A percentile compares a stretch with the other conserved stretches of the same genome.
phyloP scores from a whole-genome alignment of 2,797 vertebrate genomes.

The Sphenopsis melanotis region DNA sequence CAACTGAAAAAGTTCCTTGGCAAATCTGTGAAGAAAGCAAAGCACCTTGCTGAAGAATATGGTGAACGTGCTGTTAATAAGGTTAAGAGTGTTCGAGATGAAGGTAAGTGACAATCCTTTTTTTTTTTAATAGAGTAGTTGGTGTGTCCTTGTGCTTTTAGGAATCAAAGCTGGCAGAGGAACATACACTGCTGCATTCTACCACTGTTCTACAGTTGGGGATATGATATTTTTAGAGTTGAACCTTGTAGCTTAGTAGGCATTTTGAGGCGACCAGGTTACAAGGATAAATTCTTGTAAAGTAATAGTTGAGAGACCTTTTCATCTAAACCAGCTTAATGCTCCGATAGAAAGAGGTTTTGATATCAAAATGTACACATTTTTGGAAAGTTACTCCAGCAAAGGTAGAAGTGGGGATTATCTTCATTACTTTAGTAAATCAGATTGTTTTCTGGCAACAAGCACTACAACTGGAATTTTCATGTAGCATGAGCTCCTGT shows the following conservation, averaged over 20 bases:
- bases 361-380: background rate
- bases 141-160: background rate
- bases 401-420: background rate
- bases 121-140: background rate
- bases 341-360: background rate
- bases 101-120: slow-evolving; percentile 76
- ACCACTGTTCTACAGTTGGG: background rate
- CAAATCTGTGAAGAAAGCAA: slow-evolving; percentile 95
- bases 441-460: background rate
- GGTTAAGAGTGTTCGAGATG: slow-evolving; percentile 97
- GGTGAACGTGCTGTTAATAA: slow-evolving; percentile 97
- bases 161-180: background rate
- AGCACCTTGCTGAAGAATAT: slow-evolving; percentile 95
- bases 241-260: background rate
- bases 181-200: background rate
- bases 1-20: slow-evolving; percentile 96
- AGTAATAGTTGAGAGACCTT: background rate
- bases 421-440: background rate
- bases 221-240: background rate
- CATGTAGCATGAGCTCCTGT: background rate
- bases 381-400: background rate
- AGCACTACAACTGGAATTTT: background rate
- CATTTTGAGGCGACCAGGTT: background rate
- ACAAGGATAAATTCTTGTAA: background rate
- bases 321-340: background rate